Percentiles rank a stretch among this genome's conserved stretches.
phyloP scores from a whole-genome alignment of 2,888 invertebrate species.

The Tenodera sinensis region DNA sequence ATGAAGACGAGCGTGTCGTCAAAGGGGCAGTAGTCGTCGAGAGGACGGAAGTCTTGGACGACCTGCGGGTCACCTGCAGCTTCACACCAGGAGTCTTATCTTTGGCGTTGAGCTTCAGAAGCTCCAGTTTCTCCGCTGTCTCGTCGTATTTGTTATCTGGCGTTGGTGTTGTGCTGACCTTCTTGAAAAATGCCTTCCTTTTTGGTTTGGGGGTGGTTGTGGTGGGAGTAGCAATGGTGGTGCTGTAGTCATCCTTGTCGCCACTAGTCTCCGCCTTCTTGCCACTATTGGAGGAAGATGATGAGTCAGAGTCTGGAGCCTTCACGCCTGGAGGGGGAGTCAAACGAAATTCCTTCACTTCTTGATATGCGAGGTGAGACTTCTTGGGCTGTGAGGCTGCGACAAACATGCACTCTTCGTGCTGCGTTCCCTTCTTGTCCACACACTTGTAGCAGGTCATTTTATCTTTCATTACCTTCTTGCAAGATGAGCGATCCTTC shows the following conservation, averaged over 20 bases:
- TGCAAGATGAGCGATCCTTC: constrained; percentile 68
- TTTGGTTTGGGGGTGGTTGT: constrained; percentile 8
- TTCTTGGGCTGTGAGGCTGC: constrained; percentile 64
- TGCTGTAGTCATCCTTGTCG: background rate
- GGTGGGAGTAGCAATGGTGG: background rate
- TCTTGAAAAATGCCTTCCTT: constrained; percentile 25
- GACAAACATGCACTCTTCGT: constrained; percentile 77
- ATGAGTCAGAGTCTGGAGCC: constrained; percentile 4
- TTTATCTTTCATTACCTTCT: constrained; percentile 65
- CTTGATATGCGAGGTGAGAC: constrained; percentile 63
- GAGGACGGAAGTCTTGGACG: background rate
- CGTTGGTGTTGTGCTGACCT: constrained; percentile 5
- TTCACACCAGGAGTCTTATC: background rate
- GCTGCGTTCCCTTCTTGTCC: constrained; percentile 64
- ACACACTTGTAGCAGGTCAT: constrained; percentile 75
- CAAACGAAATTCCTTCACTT: constrained; percentile 57
- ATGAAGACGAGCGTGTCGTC: background rate
- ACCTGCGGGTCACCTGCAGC: constrained; percentile 16
- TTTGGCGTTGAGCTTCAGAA: background rate
- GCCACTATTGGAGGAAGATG: background rate
- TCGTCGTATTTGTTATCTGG: constrained; percentile 19
- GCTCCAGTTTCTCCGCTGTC: background rate
- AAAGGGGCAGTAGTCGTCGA: background rate
- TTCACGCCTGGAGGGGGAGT: background rate
- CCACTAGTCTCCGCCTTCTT: background rate